Base-by-base conservation (phyloP, 2,888 invertebrate species). In the Nyleta sp. region DNA sequence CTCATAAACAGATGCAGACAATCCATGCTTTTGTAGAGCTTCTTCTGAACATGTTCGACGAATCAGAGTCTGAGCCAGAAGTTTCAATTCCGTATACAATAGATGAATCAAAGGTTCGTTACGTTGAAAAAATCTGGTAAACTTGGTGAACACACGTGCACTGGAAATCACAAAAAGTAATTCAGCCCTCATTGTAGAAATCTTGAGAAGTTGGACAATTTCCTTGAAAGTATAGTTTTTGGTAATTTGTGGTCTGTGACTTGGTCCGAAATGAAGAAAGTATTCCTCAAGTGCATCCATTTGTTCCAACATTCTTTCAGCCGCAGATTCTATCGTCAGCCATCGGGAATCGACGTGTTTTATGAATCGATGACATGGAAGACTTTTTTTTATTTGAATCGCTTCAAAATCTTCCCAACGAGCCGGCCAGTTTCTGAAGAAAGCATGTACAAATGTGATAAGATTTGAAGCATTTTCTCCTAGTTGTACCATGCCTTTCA, bases 31-130 rank as follows among this genome's bases (percentile, higher is more conserved):
- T 22, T 62, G 22, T 15, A 52, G 11, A 18, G 42, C 50, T 8
- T 53, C 15, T 35, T 55, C 55, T 11, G n/a, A 33, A 44, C 74
- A 60, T 11, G 22, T 7, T 31, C 65, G 59, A 5, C 11, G 28
- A 46, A 67, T 67, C 2, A 74, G 11, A 60, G 28, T 59, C 53
- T 65, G 38, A 13, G 18, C 18, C 22, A 74, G 28, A 40, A 8
- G 5, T 22, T 68, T 75, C 1, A 68, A 18, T 7, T 64, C 62
- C 5, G 42, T 0, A 52, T 80, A 72, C 15, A 81, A 17, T 7
- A 81, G 5, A 62, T 81, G 75, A 68, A 81, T 75, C 1, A 81
- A 17, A 1, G 79, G 77, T 42, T 81, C 72, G n/a, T 79, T 65
- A 10, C 50, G 62, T 42, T 79, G 78, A 74, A 79, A 77, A 10